phyloP scores from a whole-genome alignment of 1,140 invertebrate genomes.

The Hormaphis cornu region DNA sequence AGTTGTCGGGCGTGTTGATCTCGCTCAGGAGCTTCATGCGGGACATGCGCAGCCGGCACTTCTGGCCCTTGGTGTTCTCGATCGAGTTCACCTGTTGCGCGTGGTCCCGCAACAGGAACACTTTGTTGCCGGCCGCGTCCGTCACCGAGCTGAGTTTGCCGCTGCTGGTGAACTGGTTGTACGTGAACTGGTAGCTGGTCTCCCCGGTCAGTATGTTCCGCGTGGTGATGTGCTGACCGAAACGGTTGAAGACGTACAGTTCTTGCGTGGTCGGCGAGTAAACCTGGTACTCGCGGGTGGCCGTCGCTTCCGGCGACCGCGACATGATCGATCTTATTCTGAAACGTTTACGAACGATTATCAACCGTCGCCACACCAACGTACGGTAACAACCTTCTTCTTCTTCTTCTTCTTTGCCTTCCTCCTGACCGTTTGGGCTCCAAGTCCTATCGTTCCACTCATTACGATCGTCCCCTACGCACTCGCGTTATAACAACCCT shows the following conservation, averaged over 20 bases:
- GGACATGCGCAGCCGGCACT: slow-evolving; percentile 79
- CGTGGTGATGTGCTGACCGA: slow-evolving; percentile 87
- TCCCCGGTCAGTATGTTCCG: slow-evolving; percentile 87
- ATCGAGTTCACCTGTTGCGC: slow-evolving; percentile 83
- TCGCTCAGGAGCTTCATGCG: slow-evolving; percentile 81
- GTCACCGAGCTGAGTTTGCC: slow-evolving; percentile 86
- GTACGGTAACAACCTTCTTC: too few relatives aligned
- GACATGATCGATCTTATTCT: slow-evolving; percentile 84
- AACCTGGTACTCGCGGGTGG: slow-evolving; percentile 80
- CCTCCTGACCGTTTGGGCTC: too few relatives aligned
- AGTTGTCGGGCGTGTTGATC: slow-evolving; percentile 79
- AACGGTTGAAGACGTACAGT: slow-evolving; percentile 90
- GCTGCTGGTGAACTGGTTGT: slow-evolving; percentile 93
- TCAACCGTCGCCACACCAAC: too few relatives aligned
- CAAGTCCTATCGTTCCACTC: too few relatives aligned
- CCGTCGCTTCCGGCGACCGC: slow-evolving; percentile 76
- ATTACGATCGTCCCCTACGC: too few relatives aligned
- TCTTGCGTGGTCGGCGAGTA: slow-evolving; percentile 92
- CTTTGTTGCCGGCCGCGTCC: slow-evolving; percentile 87
- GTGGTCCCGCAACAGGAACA: slow-evolving; percentile 79
- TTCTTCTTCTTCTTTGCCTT: too few relatives aligned
- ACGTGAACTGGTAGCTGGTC: slow-evolving; percentile 83
- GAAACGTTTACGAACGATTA: background rate
- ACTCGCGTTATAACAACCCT: too few relatives aligned
- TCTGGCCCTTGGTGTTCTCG: slow-evolving; percentile 87